phyloP scores from a whole-genome alignment of 2,888 invertebrate genomes.

The Hecatera dysodea region DNA sequence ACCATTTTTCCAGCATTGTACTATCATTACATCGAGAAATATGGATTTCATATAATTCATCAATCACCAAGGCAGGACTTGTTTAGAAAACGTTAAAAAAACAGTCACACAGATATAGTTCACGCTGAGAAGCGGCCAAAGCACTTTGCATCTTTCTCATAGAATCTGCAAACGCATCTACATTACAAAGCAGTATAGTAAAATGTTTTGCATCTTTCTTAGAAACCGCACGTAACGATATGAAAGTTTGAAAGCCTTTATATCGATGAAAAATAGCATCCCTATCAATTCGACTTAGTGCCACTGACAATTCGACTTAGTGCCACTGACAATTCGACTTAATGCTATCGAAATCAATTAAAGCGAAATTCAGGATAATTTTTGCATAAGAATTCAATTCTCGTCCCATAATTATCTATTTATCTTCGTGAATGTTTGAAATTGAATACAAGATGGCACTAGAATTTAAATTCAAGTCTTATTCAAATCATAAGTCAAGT shows the following conservation, averaged over 20 bases:
- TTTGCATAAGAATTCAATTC: conserved; percentile 30
- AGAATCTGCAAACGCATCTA: conserved; percentile 38
- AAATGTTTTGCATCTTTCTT: conserved; percentile 52
- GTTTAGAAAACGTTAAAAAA: conserved; percentile 19
- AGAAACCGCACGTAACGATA: conserved; percentile 26
- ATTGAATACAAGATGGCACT: conserved; percentile 39
- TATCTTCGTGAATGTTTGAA: conserved; percentile 35
- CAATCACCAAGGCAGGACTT: neutral
- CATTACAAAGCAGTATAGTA: conserved; percentile 49
- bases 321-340: conserved; percentile 27
- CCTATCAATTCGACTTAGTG: conserved; percentile 37
- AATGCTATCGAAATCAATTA: conserved; percentile 29
- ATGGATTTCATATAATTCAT: neutral
- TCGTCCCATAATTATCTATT: conserved; percentile 36
- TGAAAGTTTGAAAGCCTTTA: conserved; percentile 28
- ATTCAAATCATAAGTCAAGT: conserved; percentile 60
- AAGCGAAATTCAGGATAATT: conserved; percentile 5
- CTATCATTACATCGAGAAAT: neutral
- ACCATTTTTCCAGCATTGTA: too few relatives aligned
- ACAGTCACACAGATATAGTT: conserved; percentile 44
- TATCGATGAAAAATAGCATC: conserved; percentile 31
- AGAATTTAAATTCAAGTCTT: conserved; percentile 47
- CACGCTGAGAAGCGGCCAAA: conserved; percentile 15
- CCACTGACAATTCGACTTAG: conserved; percentile 30
- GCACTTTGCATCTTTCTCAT: conserved; percentile 45